Evolutionary conservation across 2,888 invertebrate genomes (phyloP), one percentile per base, ranked within the genome.

Genomic region (Clistopyga incitator): DNA sequence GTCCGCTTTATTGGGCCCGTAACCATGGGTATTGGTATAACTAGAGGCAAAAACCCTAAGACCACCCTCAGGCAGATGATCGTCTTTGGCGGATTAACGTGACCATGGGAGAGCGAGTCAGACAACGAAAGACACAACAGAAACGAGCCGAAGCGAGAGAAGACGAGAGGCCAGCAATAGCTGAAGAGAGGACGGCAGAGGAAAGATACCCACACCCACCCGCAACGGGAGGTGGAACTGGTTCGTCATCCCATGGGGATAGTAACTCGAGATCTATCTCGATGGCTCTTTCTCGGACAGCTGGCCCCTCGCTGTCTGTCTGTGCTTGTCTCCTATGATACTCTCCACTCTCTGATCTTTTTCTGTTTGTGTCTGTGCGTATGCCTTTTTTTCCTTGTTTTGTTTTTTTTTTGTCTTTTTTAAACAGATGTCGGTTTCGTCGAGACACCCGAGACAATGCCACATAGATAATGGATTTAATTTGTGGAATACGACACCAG

Each of bases 201-300:
- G 50, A 74, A 75, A 81, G 77, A 84, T 84, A 84, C 50, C 59
- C 54, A 84, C 77, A 82, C 70, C 82, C 78, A 85, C 85, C 78
- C 75, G 81, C 78, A 70, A 34, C 34, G 81, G 77, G 81, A 86
- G 82, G 74, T 78, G 84, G 42, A 84, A 84, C 84, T 64, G 61
- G 81, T 81, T 81, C 78, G 34, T 83, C 80, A 59, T 86, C 81
- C 87, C 87, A 87, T 82, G 84, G 86, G 87, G 56, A 81, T 67
- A 87, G 91, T 92, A 92, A 92, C 88, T 90, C 87, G 92, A 92
- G 91, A 92, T 86, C 83, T 81, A 85, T 86, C 85, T 80, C 85
- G 85, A 85, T 85, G 89, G 86, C 84, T 88, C 89, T 87, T 89
- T 86, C 81, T 87, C 82, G 81, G 71, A 81, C 91, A 90, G 91